Evolutionary conservation across 2,888 invertebrate species (phyloP).

Genomic region (Thymelicus acteon): DNA sequence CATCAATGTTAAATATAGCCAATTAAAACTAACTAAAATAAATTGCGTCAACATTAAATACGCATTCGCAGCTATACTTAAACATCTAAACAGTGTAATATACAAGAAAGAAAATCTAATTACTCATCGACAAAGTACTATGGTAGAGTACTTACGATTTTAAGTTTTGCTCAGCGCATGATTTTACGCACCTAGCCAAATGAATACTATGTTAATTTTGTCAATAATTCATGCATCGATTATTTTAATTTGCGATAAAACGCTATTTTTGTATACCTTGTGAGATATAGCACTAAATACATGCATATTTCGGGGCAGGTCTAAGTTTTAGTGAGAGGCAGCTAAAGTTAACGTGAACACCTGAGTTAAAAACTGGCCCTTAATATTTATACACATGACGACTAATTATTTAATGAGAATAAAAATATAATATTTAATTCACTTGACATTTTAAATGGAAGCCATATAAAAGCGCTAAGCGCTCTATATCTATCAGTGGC

Average conservation of each 20-base stretch:
- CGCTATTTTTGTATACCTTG: neutral
- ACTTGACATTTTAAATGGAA: neutral
- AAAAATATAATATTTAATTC: neutral
- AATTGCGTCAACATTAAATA: conserved; percentile 30
- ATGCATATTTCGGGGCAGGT: conserved; percentile 10
- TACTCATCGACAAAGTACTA: conserved; percentile 40
- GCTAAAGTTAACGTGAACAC: neutral
- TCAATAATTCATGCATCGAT: conserved; percentile 36
- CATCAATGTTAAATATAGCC: conserved; percentile 13
- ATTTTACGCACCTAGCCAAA: conserved; percentile 80
- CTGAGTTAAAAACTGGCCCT: neutral
- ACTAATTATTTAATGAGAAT: neutral
- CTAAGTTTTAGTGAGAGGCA: conserved; percentile 18
- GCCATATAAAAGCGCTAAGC: neutral
- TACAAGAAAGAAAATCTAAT: neutral
- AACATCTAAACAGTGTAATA: neutral
- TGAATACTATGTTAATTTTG: conserved; percentile 72
- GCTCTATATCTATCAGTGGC: neutral
- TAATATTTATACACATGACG: conserved; percentile 2
- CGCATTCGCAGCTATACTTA: conserved; percentile 32
- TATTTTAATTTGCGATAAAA: conserved; percentile 8
- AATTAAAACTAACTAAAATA: conserved; percentile 14
- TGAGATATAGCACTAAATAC: conserved; percentile 1
- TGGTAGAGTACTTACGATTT: conserved; percentile 71
- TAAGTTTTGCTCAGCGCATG: conserved; percentile 81